Evolutionary conservation across 2,113 vertebrate genomes (phyloP), one percentile per base, ranked within the genome.

Genomic region (Phrynocephalus versicolor): DNA sequence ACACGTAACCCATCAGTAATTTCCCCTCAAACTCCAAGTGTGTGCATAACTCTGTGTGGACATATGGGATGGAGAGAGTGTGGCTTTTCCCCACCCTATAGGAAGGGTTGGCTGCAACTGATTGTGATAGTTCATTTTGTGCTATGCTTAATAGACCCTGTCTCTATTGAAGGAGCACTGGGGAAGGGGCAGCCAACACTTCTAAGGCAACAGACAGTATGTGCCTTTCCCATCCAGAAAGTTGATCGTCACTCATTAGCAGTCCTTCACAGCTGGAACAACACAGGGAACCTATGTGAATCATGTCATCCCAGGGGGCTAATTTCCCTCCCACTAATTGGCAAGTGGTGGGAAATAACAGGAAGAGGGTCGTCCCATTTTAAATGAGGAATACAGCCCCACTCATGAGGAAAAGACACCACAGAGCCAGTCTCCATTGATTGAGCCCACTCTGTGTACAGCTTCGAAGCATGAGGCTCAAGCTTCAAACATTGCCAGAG

Each of bases 241-340:
- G 84, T 89, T 93, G 87, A 90, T 94, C 92, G 94, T 91, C 88
- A 87, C 91, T 95, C 88, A 93, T 95, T 95, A 94, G 58, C 90
- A 90, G 45, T 94, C 87, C 90, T 94, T 91, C 93, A 92, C 93
- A 94, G 94, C 90, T 93, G 93, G 93, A 94, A 93, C 93, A 93
- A 94, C 93, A 92, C 86, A 60, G 87, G 76, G 21, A 93, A 70
- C 89, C 90, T 87, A 91, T 62, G 85, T 81, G 93, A 92, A 85
- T 87, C 84, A 73, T 89, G 78, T 0, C 13, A 81, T 94, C 91
- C 90, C 89, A 79, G 76, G 91, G 82, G 91, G 41, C n/a, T 92
- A 65, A 87, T 94, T 94, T 93, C 87, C 69, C 79, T 89, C 79
- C 87, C 33, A 14, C 86, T 93, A 92, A 93, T 90, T 93, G 91